Evolutionary conservation across 2,888 invertebrate genomes (phyloP).

Genomic region (Noctua comes): DNA sequence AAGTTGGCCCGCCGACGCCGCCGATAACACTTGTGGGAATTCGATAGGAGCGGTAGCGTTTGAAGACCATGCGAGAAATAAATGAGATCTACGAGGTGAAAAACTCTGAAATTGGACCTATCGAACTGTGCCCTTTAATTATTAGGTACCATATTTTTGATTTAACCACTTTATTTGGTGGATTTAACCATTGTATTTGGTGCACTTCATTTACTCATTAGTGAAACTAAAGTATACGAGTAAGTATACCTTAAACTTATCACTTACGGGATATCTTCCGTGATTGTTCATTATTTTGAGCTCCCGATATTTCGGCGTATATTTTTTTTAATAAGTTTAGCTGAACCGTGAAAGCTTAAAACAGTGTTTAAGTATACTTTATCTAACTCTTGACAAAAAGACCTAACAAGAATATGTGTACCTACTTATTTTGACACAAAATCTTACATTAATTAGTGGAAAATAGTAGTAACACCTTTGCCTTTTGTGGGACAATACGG

Average conservation of each 20-base stretch:
- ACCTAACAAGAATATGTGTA: background rate
- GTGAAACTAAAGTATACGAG: background rate
- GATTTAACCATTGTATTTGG: background rate
- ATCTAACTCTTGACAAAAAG: background rate
- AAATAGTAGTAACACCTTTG: background rate
- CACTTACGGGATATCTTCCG: no score
- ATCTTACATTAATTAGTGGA: background rate
- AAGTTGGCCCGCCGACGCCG: slow-evolving; percentile 67
- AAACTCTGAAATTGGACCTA: background rate
- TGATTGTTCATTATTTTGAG: no score
- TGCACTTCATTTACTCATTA: background rate
- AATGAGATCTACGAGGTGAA: background rate
- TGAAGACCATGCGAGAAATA: background rate
- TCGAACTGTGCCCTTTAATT: background rate
- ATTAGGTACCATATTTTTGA: no score
- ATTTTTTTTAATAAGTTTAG: no score
- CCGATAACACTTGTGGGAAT: slow-evolving; percentile 55
- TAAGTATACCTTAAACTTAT: no score
- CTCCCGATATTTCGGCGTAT: no score
- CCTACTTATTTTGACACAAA: background rate
- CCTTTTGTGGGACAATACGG: background rate
- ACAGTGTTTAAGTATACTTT: no score
- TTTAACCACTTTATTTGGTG: background rate
- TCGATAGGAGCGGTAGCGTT: slow-evolving; percentile 55
- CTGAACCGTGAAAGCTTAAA: no score